Conservation (phyloP, 2,888 invertebrate species). For the Heliconius sara region DNA sequence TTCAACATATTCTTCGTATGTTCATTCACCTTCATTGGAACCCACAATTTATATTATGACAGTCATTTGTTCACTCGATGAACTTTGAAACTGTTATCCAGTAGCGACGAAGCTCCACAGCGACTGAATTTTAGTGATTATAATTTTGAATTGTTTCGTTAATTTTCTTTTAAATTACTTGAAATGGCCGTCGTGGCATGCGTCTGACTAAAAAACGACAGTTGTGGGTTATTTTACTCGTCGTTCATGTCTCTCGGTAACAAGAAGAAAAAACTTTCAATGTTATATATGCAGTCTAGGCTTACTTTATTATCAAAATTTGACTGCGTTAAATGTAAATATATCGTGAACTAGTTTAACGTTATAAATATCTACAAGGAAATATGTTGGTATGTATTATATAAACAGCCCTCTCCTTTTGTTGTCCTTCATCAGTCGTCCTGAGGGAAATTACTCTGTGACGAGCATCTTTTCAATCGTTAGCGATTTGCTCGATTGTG, state of each 20-base stretch:
- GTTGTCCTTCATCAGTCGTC: slow-evolving; percentile 24
- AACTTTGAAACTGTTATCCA: background rate
- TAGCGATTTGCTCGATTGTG: slow-evolving; percentile 28
- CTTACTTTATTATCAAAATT: no score
- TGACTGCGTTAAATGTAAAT: background rate
- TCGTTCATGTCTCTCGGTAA: no score
- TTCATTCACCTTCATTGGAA: background rate
- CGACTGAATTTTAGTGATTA: background rate
- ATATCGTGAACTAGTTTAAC: background rate
- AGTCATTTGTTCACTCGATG: background rate
- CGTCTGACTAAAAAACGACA: no score
- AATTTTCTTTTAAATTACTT: background rate
- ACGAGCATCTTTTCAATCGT: slow-evolving; percentile 31
- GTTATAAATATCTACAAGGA: background rate
- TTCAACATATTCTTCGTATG: no score
- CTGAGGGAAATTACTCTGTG: slow-evolving; percentile 41
- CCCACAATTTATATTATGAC: background rate
- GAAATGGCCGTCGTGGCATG: no score
- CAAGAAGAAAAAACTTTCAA: no score
- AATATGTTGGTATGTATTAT: background rate
- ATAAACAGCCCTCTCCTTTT: slow-evolving; percentile 10
- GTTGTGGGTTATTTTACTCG: no score
- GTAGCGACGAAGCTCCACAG: background rate
- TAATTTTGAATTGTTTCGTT: background rate
- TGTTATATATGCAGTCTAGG: no score